Conservation (phyloP, 1,140 invertebrate species). For the Drosophila ogumai region DNA sequence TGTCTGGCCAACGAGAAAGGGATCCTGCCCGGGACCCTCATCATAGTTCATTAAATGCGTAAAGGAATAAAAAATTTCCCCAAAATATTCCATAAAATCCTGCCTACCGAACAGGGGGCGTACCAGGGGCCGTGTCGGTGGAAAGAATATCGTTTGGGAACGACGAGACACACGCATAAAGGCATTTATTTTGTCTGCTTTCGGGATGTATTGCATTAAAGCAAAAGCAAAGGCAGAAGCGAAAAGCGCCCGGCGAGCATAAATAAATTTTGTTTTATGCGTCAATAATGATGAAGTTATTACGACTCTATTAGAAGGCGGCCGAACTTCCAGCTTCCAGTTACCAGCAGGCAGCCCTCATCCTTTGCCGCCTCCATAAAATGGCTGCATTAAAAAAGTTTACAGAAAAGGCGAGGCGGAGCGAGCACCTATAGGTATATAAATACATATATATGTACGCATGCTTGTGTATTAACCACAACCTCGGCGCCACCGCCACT, state of each 20-base stretch:
- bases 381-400: conserved; percentile 81
- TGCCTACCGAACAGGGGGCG: conserved; percentile 13
- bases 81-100: conserved; percentile 45
- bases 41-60: conserved; percentile 83
- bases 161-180: conserved; percentile 61
- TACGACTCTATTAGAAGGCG: conserved; percentile 79
- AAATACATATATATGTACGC: conserved; percentile 26
- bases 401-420: conserved; percentile 36
- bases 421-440: conserved; percentile 29
- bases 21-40: conserved; percentile 59
- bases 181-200: conserved; percentile 78
- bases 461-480: conserved; percentile 71
- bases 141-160: conserved; percentile 9
- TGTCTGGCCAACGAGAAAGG: conserved; percentile 27
- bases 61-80: conserved; percentile 58
- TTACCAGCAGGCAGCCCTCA: conserved; percentile 14
- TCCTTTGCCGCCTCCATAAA: conserved; percentile 53
- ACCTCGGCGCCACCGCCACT: conserved; percentile 13
- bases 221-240: conserved; percentile 30
- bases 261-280: conserved; percentile 84
- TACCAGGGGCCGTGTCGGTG: background rate
- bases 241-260: conserved; percentile 55
- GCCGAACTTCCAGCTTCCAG: conserved; percentile 36
- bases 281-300: conserved; percentile 83
- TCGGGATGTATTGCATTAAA: conserved; percentile 65